Conservation (phyloP, 2,113 vertebrate genomes). For the Onychorhynchus coronatus region DNA sequence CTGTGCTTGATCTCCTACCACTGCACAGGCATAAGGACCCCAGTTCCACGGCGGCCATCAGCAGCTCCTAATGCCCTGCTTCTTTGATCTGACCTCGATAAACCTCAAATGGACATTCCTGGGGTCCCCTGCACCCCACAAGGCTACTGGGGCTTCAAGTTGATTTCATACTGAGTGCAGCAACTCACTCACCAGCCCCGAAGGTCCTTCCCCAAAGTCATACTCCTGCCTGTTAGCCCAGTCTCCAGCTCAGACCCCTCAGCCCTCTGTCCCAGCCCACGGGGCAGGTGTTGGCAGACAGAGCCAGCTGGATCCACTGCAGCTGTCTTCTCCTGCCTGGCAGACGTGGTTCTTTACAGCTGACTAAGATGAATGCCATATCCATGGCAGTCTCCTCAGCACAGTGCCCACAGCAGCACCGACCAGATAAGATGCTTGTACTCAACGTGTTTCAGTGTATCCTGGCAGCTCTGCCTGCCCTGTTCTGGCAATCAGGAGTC, state of each 20-base stretch:
- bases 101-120: neutral
- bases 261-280: neutral
- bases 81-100: neutral
- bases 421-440: neutral
- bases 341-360: conserved; percentile 8
- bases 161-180: neutral
- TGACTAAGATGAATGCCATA: conserved; percentile 28
- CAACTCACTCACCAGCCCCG: neutral
- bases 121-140: neutral
- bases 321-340: neutral
- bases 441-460: neutral
- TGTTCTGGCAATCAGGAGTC: neutral
- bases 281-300: neutral
- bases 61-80: accelerated
- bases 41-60: neutral
- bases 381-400: neutral
- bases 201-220: neutral
- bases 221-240: neutral
- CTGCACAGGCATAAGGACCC: accelerated
- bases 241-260: neutral
- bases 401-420: neutral
- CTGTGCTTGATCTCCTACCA: no score
- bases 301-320: conserved; percentile 14
- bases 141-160: neutral
- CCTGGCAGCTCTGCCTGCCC: neutral